A percentile compares a stretch with the other conserved stretches of the same genome.
phyloP scores from a whole-genome alignment of 2,113 vertebrate genomes.

The Nothobranchius furzeri region DNA sequence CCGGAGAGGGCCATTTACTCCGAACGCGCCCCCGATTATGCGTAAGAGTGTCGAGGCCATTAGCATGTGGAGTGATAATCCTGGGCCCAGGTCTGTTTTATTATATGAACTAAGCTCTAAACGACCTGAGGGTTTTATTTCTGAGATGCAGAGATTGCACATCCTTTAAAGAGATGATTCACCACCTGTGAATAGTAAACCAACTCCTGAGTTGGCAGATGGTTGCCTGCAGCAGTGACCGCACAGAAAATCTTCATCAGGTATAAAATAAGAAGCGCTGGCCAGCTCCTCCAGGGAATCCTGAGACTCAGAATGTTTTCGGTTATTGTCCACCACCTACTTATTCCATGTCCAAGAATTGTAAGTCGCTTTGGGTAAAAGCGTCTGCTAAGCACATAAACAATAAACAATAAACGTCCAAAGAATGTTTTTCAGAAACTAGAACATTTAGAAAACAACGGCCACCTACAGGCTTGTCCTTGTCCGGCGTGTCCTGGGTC shows the following conservation, averaged over 20 bases:
- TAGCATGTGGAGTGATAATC: constrained; percentile 38
- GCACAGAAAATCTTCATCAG: constrained; percentile 36
- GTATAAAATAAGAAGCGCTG: constrained; percentile 22
- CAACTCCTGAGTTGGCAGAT: constrained; percentile 29
- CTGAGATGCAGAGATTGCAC: constrained; percentile 25
- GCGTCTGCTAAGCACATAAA: no score
- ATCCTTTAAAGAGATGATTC: constrained; percentile 56
- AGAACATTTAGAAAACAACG: no score
- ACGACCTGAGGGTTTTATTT: constrained; percentile 35
- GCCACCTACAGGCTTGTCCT: no score
- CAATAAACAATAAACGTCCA: no score
- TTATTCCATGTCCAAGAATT: no score
- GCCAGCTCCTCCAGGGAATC: no score
- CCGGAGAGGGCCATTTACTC: constrained; percentile 11
- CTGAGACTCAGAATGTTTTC: no score
- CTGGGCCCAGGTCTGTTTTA: constrained; percentile 11
- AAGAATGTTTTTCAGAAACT: no score
- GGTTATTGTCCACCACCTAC: no score
- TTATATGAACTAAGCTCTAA: constrained; percentile 17
- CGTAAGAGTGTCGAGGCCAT: constrained; percentile 37
- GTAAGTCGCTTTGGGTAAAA: no score
- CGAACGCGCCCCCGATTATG: constrained; percentile 21
- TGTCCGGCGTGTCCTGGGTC: no score
- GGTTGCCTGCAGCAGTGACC: constrained; percentile 40
- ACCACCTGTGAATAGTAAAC: constrained; percentile 57